Evolutionary conservation across 2,888 invertebrate species (phyloP).

Genomic region (Tinea pellionella): DNA sequence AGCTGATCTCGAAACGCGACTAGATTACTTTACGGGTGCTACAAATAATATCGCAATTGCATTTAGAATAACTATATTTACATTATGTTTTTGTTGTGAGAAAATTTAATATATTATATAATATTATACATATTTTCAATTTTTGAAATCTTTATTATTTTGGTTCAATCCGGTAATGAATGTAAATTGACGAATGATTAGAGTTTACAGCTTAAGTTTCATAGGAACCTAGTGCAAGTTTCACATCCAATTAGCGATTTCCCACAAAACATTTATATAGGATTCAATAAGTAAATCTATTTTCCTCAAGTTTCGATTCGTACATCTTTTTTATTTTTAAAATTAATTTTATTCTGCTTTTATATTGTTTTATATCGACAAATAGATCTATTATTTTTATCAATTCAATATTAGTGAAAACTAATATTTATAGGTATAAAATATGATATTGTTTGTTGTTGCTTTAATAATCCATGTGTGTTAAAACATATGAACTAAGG

Average conservation of each 20-base stretch:
- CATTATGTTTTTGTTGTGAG: too few species aligned
- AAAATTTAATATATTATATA: too few species aligned
- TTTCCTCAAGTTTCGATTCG: not conserved
- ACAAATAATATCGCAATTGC: too few species aligned
- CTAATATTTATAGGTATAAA: not conserved
- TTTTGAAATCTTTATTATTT: not conserved
- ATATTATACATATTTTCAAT: too few species aligned
- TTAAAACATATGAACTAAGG: not conserved
- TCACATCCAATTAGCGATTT: not conserved
- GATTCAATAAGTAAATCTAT: not conserved
- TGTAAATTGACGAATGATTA: not conserved
- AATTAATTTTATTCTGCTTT: not conserved
- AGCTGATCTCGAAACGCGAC: too few species aligned
- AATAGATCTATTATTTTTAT: not conserved
- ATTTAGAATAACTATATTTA: too few species aligned
- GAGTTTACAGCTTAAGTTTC: not conserved
- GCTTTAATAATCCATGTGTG: not conserved
- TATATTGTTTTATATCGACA: not conserved
- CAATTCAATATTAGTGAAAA: not conserved
- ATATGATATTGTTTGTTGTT: not conserved
- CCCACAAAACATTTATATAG: not conserved
- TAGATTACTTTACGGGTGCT: too few species aligned
- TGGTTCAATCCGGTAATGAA: not conserved
- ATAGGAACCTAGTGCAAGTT: not conserved
- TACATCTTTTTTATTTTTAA: not conserved